Evolutionary conservation across 2,113 vertebrate species (phyloP).

Genomic region (Micronycteris hirsuta): DNA sequence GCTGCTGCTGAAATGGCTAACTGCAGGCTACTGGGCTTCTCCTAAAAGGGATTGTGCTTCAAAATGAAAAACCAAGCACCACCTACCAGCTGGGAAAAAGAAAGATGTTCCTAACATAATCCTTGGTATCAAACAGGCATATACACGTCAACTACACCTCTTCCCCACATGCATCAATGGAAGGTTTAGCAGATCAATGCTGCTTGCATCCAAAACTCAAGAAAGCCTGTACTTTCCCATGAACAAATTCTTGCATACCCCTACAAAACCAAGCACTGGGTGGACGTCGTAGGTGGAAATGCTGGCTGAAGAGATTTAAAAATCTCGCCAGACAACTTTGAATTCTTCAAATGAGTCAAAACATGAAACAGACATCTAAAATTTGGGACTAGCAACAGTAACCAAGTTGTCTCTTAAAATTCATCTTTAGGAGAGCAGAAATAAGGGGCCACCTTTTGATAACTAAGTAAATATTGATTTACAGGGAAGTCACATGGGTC

Average conservation of each 20-base stretch:
- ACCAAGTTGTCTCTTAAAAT: not conserved
- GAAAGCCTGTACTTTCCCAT: not conserved
- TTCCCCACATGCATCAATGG: not conserved
- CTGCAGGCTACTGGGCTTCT: not conserved
- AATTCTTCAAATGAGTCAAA: not conserved
- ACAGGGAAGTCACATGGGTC: not conserved
- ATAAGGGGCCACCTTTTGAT: not conserved
- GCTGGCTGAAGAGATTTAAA: too few relatives aligned
- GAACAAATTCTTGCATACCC: not conserved
- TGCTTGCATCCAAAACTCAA: not conserved
- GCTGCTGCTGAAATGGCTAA: not conserved
- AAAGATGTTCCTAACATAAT: not conserved
- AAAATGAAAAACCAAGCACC: slow-evolving; percentile 7
- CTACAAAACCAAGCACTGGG: too few relatives aligned
- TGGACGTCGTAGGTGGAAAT: too few relatives aligned
- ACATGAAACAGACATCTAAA: not conserved
- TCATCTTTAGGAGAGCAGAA: not conserved
- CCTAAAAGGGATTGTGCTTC: not conserved
- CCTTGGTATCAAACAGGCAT: not conserved
- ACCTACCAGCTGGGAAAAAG: not conserved
- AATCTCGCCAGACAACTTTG: not conserved
- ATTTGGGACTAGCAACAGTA: not conserved
- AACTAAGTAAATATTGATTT: not conserved
- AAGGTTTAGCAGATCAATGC: not conserved
- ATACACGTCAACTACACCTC: not conserved